Percentiles rank a stretch among this genome's conserved stretches.
phyloP scores from a whole-genome alignment of 2,888 invertebrate genomes.

The Anarsia innoxiella region DNA sequence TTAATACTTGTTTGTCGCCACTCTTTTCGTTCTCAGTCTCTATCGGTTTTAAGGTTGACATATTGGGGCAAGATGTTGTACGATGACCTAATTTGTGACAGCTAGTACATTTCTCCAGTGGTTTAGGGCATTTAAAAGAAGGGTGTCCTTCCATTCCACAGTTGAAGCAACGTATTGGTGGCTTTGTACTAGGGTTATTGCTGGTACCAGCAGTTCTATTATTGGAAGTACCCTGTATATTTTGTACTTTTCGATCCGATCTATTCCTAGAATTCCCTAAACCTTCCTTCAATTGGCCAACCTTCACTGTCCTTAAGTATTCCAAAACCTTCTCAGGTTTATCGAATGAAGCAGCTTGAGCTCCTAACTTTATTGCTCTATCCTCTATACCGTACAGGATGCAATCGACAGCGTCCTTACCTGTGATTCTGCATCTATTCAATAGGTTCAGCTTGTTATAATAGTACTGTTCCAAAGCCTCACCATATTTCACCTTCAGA shows the following conservation, averaged over 20 bases:
- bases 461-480: slow-evolving; percentile 4
- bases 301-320: background rate
- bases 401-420: slow-evolving; percentile 6
- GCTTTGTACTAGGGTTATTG: background rate
- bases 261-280: background rate
- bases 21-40: background rate
- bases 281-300: background rate
- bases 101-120: background rate
- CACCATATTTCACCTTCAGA: background rate
- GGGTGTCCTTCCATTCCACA: background rate
- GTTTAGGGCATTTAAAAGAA: background rate
- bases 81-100: slow-evolving; percentile 1
- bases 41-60: background rate
- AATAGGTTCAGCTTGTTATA: slow-evolving; percentile 2
- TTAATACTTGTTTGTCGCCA: background rate
- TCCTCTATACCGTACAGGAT: slow-evolving; percentile 7
- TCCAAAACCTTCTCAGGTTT: background rate
- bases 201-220: background rate
- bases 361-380: slow-evolving; percentile 2
- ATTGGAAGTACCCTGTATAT: background rate
- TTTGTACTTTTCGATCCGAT: background rate
- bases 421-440: slow-evolving; percentile 3
- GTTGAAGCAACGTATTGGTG: background rate
- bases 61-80: background rate
- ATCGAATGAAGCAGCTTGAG: slow-evolving; percentile 1